These are phyloP conservation scores for Cepaea nemoralis DNA, from an alignment of 1,140 invertebrate genomes.

Conservation along the genomic window DNA sequence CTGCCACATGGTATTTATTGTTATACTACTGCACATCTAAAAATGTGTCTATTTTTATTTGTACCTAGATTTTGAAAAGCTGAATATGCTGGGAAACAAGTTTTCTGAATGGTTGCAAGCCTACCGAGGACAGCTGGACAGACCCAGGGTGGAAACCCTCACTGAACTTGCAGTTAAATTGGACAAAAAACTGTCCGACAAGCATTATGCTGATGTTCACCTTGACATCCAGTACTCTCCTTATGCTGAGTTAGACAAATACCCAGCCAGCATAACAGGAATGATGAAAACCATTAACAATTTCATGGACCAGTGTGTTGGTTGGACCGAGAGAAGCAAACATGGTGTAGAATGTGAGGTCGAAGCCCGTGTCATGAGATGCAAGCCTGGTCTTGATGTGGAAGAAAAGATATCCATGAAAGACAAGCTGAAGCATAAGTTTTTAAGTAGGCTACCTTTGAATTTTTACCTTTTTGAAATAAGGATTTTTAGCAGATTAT, in stretches of 20 bases:
- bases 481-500: no score
- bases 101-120: not conserved
- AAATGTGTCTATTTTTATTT: not conserved
- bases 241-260: not conserved
- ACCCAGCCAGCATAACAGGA: conserved; percentile 3
- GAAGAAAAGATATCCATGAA: conserved; percentile 8
- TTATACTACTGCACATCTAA: no score
- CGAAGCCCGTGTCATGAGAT: not conserved
- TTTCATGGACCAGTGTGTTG: conserved; percentile 15
- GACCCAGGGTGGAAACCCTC: not conserved
- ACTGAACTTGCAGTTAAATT: not conserved
- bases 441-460: not conserved
- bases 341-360: not conserved
- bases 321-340: conserved; percentile 4
- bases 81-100: not conserved
- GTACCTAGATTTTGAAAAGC: not conserved
- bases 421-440: not conserved
- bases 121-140: not conserved
- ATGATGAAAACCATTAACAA: conserved; percentile 20
- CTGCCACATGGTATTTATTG: no score
- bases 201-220: conserved; percentile 14
- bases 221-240: conserved; percentile 14
- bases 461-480: no score
- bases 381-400: not conserved
- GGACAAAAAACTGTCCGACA: conserved; percentile 15